A percentile compares a stretch with the other conserved stretches of the same genome.
These are phyloP conservation scores for Cecidostiba fungosa DNA, from an alignment of 2,888 invertebrate genomes.

Conservation along the genomic window DNA sequence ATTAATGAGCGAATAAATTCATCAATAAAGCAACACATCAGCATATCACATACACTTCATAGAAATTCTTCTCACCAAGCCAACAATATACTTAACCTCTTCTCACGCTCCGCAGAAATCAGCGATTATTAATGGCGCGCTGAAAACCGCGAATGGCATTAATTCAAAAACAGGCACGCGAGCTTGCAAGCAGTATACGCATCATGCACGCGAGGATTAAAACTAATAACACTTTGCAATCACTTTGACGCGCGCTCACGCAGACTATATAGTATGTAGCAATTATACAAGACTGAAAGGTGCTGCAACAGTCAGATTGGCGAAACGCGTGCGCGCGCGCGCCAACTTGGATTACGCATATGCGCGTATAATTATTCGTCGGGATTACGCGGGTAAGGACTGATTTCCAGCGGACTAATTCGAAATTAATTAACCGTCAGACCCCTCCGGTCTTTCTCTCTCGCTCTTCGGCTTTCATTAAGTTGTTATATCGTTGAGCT, in stretches of 20 bases:
- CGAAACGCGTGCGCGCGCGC: constrained; percentile 11
- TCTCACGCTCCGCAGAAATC: background rate
- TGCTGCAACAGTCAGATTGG: constrained; percentile 28
- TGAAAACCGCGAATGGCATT: constrained; percentile 19
- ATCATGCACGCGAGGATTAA: constrained; percentile 31
- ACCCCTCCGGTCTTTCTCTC: background rate
- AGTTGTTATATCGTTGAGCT: constrained; percentile 1
- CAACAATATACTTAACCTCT: background rate
- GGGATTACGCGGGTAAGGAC: constrained; percentile 45
- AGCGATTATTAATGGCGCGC: constrained; percentile 32
- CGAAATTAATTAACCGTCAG: constrained; percentile 41
- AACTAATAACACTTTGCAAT: constrained; percentile 55
- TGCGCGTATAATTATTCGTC: constrained; percentile 39
- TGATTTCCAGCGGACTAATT: constrained; percentile 48
- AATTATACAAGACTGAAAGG: constrained; percentile 33
- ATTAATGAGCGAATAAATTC: constrained; percentile 15
- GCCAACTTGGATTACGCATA: constrained; percentile 55
- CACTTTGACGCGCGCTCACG: constrained; percentile 43
- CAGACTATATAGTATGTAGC: background rate
- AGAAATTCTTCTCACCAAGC: background rate
- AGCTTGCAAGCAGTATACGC: background rate
- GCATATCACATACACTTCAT: background rate
- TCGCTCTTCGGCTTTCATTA: constrained; percentile 2
- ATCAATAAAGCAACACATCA: background rate
- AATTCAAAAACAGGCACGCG: constrained; percentile 23